Conservation (phyloP, 2,797 vertebrate species). For the Phrynocephalus forsythii region DNA sequence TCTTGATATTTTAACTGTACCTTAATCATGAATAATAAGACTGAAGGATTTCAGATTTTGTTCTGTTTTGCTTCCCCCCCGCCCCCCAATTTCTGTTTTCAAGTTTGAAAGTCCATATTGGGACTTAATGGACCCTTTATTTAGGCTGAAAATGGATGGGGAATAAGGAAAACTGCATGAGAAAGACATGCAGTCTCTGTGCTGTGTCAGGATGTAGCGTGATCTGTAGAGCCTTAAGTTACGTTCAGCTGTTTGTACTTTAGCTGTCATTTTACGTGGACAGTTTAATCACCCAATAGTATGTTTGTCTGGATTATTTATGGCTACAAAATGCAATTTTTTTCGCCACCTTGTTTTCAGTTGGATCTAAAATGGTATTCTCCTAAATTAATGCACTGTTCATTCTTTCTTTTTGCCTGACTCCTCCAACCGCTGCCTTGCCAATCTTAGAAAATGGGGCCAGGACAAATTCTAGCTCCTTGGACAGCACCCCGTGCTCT, state of each 20-base stretch:
- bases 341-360: not conserved
- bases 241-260: not conserved
- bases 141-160: too few species aligned
- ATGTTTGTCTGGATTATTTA: not conserved
- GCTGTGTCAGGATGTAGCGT: too few species aligned
- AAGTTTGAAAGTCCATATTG: not conserved
- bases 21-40: not conserved
- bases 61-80: not conserved
- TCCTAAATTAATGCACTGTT: not conserved
- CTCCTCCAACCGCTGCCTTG: not conserved
- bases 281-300: not conserved
- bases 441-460: slow-evolving; percentile 70
- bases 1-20: not conserved
- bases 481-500: slow-evolving; percentile 76
- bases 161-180: too few species aligned
- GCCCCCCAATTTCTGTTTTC: not conserved
- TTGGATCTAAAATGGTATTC: not conserved
- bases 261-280: not conserved
- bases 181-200: too few species aligned
- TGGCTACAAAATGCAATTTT: slow-evolving; percentile 1
- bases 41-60: not conserved
- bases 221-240: too few species aligned
- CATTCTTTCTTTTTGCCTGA: not conserved
- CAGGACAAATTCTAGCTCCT: slow-evolving; percentile 66
- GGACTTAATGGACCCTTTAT: too few species aligned